Percentiles rank a stretch among this genome's conserved stretches.
phyloP scores from a whole-genome alignment of 2,797 vertebrate genomes.

The Sebastes miniatus region DNA sequence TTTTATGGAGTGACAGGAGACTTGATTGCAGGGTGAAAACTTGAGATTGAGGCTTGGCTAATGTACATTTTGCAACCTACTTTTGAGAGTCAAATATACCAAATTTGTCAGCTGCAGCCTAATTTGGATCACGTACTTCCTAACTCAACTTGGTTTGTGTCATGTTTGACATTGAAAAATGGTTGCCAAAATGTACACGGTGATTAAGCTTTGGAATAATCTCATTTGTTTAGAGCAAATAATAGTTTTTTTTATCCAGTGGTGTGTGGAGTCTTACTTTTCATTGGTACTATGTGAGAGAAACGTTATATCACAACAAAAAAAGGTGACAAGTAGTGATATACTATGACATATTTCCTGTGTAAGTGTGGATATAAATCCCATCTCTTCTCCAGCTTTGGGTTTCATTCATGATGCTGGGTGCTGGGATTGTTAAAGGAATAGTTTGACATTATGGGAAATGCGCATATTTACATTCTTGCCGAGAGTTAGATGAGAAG shows the following conservation, averaged over 20 bases:
- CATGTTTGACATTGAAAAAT: not conserved
- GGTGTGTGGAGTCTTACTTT: constrained; percentile 20
- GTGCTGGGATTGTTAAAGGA: constrained; percentile 51
- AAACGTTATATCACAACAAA: constrained; percentile 9
- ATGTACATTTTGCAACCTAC: constrained; percentile 43
- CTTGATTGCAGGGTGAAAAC: constrained; percentile 35
- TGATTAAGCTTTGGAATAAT: constrained; percentile 39
- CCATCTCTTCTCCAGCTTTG: constrained; percentile 54
- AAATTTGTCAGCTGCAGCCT: not conserved
- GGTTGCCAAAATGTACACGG: constrained; percentile 46
- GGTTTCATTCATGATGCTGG: constrained; percentile 55
- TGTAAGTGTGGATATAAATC: constrained; percentile 13
- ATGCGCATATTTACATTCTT: not conserved
- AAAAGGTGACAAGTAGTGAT: not conserved
- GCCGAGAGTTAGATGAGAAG: not conserved
- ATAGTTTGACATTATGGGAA: constrained; percentile 34
- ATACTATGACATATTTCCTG: not conserved
- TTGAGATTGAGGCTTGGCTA: constrained; percentile 48
- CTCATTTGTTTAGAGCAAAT: constrained; percentile 10
- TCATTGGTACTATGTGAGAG: not conserved
- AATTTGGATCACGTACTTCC: not conserved
- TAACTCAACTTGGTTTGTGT: not conserved
- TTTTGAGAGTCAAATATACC: constrained; percentile 2
- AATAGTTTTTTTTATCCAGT: constrained; percentile 3
- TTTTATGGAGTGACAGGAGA: constrained; percentile 24